Conservation (phyloP, 2,888 invertebrate genomes). For the Elaeidobius kamerunicus region DNA sequence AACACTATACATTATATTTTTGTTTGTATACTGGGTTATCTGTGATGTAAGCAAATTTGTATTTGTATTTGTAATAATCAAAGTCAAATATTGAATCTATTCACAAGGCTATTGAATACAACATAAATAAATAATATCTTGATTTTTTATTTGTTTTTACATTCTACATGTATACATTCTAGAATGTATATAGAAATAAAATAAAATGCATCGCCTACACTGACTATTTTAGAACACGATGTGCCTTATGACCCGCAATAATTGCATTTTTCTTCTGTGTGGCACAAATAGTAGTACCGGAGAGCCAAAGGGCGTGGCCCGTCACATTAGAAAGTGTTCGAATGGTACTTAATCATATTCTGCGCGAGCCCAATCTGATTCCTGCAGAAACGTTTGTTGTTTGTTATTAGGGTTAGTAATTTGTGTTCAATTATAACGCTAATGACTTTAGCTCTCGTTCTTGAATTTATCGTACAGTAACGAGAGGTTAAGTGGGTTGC, state of each 20-base stretch:
- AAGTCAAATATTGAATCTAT: no score
- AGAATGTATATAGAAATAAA: background rate
- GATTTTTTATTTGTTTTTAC: background rate
- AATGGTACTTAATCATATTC: constrained; percentile 15
- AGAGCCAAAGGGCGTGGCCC: constrained; percentile 17
- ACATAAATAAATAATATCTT: no score
- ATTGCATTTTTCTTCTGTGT: constrained; percentile 5
- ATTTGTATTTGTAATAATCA: no score
- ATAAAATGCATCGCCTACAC: constrained; percentile 3
- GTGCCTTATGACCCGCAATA: constrained; percentile 17
- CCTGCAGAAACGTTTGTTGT: constrained; percentile 13
- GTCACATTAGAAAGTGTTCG: constrained; percentile 23
- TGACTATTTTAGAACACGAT: constrained; percentile 6
- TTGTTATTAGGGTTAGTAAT: constrained; percentile 17
- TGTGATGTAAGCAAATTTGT: no score
- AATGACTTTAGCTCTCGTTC: constrained; percentile 8
- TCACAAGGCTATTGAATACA: background rate
- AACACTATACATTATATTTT: no score
- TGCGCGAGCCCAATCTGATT: constrained; percentile 9
- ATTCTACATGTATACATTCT: background rate
- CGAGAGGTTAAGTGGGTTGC: constrained; percentile 1
- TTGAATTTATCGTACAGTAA: constrained; percentile 7
- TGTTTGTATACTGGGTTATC: no score
- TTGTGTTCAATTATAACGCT: constrained; percentile 15
- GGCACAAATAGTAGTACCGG: constrained; percentile 15